A percentile compares a stretch with the other conserved stretches of the same genome.
Evolutionary conservation across 2,888 invertebrate genomes (phyloP).

Genomic region (Ectemnius continuus): DNA sequence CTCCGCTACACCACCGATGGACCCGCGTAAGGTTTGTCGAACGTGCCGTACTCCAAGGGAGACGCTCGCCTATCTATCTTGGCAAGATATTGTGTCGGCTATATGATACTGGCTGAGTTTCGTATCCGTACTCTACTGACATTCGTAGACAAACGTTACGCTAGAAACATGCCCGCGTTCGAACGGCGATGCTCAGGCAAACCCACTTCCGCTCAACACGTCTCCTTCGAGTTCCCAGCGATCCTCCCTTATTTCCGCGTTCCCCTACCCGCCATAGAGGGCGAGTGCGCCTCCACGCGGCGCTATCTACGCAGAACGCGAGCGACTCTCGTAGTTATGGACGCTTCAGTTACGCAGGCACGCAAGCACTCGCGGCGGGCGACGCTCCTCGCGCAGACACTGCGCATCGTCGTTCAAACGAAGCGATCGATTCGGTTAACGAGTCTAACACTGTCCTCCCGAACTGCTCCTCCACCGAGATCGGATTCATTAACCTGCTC

Average conservation of each 20-base stretch:
- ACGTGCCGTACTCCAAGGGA: constrained; percentile 29
- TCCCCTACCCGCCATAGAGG: background rate
- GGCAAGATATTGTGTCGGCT: constrained; percentile 27
- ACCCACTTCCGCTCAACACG: background rate
- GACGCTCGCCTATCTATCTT: constrained; percentile 27
- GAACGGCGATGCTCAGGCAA: constrained; percentile 51
- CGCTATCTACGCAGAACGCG: constrained; percentile 6
- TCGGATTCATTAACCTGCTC: too few species aligned
- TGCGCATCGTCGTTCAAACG: constrained; percentile 70
- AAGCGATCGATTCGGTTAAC: constrained; percentile 55
- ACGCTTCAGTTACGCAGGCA: constrained; percentile 32
- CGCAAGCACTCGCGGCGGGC: constrained; percentile 45
- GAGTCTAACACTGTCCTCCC: constrained; percentile 46
- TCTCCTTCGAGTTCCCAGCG: background rate
- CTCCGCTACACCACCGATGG: constrained; percentile 17
- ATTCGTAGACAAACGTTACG: constrained; percentile 51
- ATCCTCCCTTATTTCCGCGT: background rate
- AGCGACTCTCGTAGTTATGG: constrained; percentile 44
- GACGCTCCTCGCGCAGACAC: constrained; percentile 47
- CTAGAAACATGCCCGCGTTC: constrained; percentile 37
- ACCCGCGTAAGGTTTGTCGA: constrained; percentile 46
- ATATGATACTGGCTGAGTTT: constrained; percentile 15
- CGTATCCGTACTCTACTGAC: constrained; percentile 33
- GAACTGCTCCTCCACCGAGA: constrained; percentile 2
- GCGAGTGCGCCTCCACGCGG: background rate